Conservation (phyloP, 2,888 invertebrate species). For the Drosophila tripunctata region DNA sequence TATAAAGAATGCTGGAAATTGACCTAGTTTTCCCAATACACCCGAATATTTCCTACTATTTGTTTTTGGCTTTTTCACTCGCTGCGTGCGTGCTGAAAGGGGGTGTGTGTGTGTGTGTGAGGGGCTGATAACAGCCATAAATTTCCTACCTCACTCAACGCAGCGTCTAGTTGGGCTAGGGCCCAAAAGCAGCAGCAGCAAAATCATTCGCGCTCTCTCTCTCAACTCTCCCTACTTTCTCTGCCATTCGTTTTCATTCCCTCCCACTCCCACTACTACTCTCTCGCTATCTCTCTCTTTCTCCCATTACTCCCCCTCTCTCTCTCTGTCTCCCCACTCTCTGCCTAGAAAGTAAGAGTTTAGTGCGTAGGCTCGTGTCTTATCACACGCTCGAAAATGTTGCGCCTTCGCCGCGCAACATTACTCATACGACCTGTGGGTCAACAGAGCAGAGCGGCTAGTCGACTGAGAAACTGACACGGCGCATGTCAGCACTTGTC, state of each 20-base stretch:
- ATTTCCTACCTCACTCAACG: conserved; percentile 76
- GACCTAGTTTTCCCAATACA: conserved; percentile 61
- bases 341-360: conserved; percentile 52
- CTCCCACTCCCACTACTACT: background rate
- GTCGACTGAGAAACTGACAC: background rate
- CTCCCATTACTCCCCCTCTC: background rate
- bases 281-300: background rate
- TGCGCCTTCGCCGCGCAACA: conserved; percentile 61
- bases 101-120: conserved; percentile 9
- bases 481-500: conserved; percentile 51
- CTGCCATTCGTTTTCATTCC: too few relatives aligned
- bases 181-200: too few relatives aligned
- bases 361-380: conserved; percentile 57
- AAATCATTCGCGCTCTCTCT: conserved; percentile 15
- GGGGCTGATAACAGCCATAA: conserved; percentile 66
- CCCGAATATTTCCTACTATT: conserved; percentile 38
- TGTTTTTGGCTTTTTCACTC: conserved; percentile 37
- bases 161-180: conserved; percentile 69
- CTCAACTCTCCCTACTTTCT: background rate
- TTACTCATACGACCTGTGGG: conserved; percentile 73
- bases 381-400: conserved; percentile 74
- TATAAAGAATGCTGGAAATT: conserved; percentile 50
- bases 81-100: conserved; percentile 7
- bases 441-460: conserved; percentile 32
- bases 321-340: background rate